Conservation (phyloP, 1,140 invertebrate species). For the Andricus grossulariae region DNA sequence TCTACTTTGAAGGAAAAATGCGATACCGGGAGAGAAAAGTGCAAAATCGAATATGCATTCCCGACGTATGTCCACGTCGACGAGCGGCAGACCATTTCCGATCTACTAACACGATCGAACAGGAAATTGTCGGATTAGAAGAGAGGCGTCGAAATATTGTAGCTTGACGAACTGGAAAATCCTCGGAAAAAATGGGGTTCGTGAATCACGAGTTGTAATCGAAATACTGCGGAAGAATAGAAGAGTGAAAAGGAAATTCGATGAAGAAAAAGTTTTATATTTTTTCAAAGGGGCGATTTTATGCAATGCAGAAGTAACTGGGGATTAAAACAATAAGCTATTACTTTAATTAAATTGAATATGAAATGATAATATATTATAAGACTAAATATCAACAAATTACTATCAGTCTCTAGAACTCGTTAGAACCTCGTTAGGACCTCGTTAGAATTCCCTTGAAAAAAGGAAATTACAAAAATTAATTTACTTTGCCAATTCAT, state of each 20-base stretch:
- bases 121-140: conserved; percentile 12
- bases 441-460: no score
- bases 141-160: not conserved
- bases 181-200: not conserved
- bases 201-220: conserved; percentile 17
- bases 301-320: no score
- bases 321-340: no score
- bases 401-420: no score
- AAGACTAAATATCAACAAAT: no score
- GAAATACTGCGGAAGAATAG: not conserved
- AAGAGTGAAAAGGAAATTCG: not conserved
- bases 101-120: conserved; percentile 24
- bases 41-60: conserved; percentile 12
- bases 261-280: conserved; percentile 17
- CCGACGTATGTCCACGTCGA: not conserved
- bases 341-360: no score
- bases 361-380: no score
- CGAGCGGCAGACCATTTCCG: not conserved
- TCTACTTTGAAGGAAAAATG: not conserved
- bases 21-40: not conserved
- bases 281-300: conserved; percentile 36
- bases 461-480: no score
- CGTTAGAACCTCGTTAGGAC: no score
- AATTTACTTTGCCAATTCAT: no score
- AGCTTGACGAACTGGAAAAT: conserved; percentile 11